Evolutionary conservation across 92 coral and sea anemone species (phyloP).

Genomic region (Porites rus): DNA sequence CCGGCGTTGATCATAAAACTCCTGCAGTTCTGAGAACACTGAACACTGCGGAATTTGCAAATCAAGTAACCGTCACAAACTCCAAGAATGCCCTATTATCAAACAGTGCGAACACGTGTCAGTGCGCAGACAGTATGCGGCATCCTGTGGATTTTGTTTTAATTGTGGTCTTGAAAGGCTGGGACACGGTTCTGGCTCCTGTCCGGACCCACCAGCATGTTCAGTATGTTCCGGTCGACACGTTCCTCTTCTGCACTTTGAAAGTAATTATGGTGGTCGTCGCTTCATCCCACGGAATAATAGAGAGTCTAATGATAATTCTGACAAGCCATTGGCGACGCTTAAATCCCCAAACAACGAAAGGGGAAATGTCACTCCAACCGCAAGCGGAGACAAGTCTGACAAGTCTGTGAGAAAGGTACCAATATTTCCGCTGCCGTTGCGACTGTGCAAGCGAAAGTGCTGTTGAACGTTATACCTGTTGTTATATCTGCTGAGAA

Average conservation of each 20-base stretch:
- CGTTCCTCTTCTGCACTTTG: constrained; percentile 54
- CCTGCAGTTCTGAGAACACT: background rate
- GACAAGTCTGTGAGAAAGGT: constrained; percentile 1
- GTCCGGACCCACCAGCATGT: constrained; percentile 37
- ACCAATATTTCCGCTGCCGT: constrained; percentile 6
- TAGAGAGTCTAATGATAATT: constrained; percentile 6
- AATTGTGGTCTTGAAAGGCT: constrained; percentile 57
- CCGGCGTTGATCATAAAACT: constrained; percentile 4
- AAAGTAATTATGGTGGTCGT: background rate
- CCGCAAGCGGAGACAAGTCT: background rate
- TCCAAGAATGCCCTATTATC: constrained; percentile 40
- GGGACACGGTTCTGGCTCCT: background rate
- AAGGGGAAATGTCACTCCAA: background rate
- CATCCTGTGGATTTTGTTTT: constrained; percentile 52
- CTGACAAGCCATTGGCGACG: background rate
- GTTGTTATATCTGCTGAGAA: constrained; percentile 30
- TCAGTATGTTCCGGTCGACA: constrained; percentile 60
- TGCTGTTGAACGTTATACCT: too few species aligned
- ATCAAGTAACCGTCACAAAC: constrained; percentile 16
- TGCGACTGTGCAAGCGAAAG: too few species aligned
- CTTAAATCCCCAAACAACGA: too few species aligned
- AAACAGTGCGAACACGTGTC: constrained; percentile 40
- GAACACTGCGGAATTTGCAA: constrained; percentile 1
- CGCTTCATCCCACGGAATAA: constrained; percentile 17
- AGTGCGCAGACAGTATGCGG: constrained; percentile 56